phyloP scores from a whole-genome alignment of 1,140 invertebrate genomes.

The Galleria mellonella region DNA sequence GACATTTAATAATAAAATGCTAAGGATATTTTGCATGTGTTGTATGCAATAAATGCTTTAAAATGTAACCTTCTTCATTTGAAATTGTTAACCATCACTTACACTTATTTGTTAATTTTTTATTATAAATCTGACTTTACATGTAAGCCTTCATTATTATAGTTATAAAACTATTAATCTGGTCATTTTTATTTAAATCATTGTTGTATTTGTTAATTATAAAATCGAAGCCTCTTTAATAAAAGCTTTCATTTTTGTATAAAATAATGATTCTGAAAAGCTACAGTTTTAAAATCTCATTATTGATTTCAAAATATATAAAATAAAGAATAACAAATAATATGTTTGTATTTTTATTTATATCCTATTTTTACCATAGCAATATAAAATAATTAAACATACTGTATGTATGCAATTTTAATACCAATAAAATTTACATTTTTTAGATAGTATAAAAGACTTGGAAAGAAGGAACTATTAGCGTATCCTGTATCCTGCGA shows the following conservation, averaged over 20 bases:
- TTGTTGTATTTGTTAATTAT: conserved; percentile 68
- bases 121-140: conserved; percentile 66
- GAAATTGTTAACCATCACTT: conserved; percentile 70
- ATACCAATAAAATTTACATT: no score
- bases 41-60: conserved; percentile 65
- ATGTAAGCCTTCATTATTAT: conserved; percentile 61
- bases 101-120: conserved; percentile 66
- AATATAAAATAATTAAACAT: no score
- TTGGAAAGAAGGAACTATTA: no score
- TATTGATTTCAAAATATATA: conserved; percentile 67
- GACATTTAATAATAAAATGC: conserved; percentile 51
- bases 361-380: no score
- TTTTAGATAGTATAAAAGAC: no score
- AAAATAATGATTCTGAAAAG: conserved; percentile 60
- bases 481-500: no score
- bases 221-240: conserved; percentile 64
- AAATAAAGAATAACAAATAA: conserved; percentile 68
- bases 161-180: conserved; percentile 70
- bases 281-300: conserved; percentile 70
- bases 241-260: conserved; percentile 68
- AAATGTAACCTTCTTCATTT: conserved; percentile 62
- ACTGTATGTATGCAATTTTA: no score
- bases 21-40: conserved; percentile 61
- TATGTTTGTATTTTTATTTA: conserved; percentile 26
- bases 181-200: conserved; percentile 72